phyloP scores from a whole-genome alignment of 2,797 vertebrate species.

The Gobionotothen gibberifrons region DNA sequence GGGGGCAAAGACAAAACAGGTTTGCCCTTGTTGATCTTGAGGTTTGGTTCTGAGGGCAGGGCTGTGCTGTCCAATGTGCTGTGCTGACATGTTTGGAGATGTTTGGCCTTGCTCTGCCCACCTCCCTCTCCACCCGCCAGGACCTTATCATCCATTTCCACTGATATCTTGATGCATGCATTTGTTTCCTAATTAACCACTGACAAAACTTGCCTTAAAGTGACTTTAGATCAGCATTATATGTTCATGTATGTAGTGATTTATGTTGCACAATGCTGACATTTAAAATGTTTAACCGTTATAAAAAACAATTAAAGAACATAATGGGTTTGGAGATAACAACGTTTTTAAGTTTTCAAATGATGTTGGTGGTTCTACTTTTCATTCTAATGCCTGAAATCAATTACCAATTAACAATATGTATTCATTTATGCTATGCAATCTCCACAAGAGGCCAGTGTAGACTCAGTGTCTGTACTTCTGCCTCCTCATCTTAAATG shows the following conservation, averaged over 20 bases:
- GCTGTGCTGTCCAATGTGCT: constrained; percentile 79
- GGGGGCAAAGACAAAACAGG: constrained; percentile 72
- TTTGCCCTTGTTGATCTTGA: constrained; percentile 84
- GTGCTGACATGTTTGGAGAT: constrained; percentile 86
- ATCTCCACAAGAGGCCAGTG: constrained; percentile 66
- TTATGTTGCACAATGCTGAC: no score
- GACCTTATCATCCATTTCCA: constrained; percentile 56
- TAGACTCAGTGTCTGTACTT: constrained; percentile 15
- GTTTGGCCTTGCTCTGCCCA: constrained; percentile 77
- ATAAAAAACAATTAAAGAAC: background rate
- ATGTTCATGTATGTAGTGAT: background rate
- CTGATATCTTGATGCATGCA: constrained; percentile 55
- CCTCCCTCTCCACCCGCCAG: constrained; percentile 72
- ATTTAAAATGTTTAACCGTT: background rate
- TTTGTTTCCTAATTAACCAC: constrained; percentile 13
- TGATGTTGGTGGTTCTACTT: background rate
- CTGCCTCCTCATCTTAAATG: constrained; percentile 1
- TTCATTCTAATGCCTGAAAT: constrained; percentile 5
- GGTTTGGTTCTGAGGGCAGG: constrained; percentile 83
- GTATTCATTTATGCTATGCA: constrained; percentile 24
- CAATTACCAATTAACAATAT: constrained; percentile 20
- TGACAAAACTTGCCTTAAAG: background rate
- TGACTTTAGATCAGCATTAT: background rate
- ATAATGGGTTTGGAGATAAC: background rate
- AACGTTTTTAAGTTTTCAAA: background rate